Evolutionary conservation across 2,888 invertebrate species (phyloP).

Genomic region (Euzophera pinguis): DNA sequence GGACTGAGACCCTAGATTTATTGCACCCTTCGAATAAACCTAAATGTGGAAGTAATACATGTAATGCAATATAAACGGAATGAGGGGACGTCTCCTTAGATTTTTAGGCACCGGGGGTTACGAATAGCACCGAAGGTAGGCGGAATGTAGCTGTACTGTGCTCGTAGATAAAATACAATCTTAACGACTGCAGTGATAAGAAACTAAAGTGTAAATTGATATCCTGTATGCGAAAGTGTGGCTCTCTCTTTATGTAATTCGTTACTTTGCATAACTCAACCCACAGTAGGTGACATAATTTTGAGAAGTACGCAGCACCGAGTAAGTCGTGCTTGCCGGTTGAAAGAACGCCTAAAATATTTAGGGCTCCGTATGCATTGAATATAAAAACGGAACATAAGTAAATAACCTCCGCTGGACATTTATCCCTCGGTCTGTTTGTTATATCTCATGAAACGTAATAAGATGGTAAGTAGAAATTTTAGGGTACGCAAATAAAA

Average conservation of each 20-base stretch:
- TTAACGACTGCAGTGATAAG: too few relatives aligned
- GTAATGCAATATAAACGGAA: slow-evolving; percentile 6
- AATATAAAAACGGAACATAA: too few relatives aligned
- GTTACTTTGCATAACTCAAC: slow-evolving; percentile 34
- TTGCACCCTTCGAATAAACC: slow-evolving; percentile 5
- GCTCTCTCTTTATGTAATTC: slow-evolving; percentile 39
- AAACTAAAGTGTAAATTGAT: too few relatives aligned
- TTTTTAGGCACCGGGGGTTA: not conserved
- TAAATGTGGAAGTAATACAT: slow-evolving; percentile 5
- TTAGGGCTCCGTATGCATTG: too few relatives aligned
- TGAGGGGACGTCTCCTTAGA: not conserved
- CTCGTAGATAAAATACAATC: too few relatives aligned
- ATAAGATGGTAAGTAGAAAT: too few relatives aligned
- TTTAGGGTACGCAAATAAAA: too few relatives aligned
- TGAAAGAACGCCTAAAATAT: slow-evolving; percentile 4
- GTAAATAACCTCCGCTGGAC: too few relatives aligned
- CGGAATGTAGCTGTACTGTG: too few relatives aligned
- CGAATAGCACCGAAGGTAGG: not conserved
- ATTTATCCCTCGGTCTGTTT: too few relatives aligned
- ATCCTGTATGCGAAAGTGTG: too few relatives aligned
- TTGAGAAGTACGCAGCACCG: slow-evolving; percentile 29
- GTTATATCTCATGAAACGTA: too few relatives aligned
- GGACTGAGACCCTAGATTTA: not conserved
- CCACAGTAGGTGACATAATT: slow-evolving; percentile 43
- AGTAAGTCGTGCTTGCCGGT: slow-evolving; percentile 1